These are phyloP conservation scores for Chrysemys picta DNA, from an alignment of 2,113 vertebrate genomes.

Conservation along the genomic window DNA sequence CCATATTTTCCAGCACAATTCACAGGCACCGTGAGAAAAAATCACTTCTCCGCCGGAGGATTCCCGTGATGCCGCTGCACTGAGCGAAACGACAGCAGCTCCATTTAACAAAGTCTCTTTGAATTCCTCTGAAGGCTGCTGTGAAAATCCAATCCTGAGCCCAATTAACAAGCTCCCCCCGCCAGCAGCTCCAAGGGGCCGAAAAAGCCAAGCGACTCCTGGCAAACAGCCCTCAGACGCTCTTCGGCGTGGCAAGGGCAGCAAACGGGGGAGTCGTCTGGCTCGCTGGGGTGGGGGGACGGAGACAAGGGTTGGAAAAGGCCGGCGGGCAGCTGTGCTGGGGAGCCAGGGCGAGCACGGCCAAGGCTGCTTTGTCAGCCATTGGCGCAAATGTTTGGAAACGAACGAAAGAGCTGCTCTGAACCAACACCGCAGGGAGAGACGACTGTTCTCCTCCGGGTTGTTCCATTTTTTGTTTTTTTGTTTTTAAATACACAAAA, in stretches of 20 bases:
- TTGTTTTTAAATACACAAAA: not conserved
- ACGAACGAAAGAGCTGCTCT: not conserved
- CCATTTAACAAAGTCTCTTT: not conserved
- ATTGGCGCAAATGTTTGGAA: not conserved
- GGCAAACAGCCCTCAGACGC: not conserved
- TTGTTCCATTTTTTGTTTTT: rapidly evolving
- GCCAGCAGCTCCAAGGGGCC: not conserved
- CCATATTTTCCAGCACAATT: not conserved
- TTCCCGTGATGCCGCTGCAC: not conserved
- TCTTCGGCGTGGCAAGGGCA: not conserved
- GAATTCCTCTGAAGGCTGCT: not conserved
- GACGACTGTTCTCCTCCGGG: too few species aligned
- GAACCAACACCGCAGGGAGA: not conserved
- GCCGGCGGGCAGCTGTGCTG: not conserved
- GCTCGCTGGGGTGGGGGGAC: not conserved
- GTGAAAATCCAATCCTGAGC: not conserved
- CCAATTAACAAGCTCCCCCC: not conserved
- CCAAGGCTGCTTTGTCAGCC: not conserved
- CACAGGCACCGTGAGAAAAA: not conserved
- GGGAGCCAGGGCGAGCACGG: not conserved
- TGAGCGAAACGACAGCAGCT: not conserved
- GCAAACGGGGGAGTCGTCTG: not conserved
- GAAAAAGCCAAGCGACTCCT: not conserved
- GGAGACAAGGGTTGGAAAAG: not conserved
- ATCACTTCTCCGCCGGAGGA: not conserved